Conservation (phyloP, 2,113 vertebrate species). For the Percina caprodes region DNA sequence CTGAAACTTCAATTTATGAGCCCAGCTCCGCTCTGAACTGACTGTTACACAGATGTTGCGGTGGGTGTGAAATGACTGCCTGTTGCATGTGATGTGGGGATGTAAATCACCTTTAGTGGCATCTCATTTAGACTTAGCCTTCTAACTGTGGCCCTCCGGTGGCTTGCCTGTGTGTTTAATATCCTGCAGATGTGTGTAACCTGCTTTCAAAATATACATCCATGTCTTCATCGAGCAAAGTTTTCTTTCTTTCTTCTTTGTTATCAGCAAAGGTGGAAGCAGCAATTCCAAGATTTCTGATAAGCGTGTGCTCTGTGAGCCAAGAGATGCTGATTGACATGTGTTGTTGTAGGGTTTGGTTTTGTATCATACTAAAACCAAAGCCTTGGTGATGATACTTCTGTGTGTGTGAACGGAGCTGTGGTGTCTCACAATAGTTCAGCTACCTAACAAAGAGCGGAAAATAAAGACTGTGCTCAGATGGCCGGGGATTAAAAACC, state of each 20-base stretch:
- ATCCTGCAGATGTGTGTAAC: slow-evolving; percentile 54
- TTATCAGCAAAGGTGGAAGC: too few relatives aligned
- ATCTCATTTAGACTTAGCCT: slow-evolving; percentile 38
- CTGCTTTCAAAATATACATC: slow-evolving; percentile 44
- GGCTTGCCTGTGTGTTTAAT: slow-evolving; percentile 34
- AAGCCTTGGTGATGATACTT: not conserved
- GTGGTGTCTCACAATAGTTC: not conserved
- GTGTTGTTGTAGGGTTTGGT: not conserved
- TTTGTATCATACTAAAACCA: not conserved
- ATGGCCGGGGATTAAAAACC: not conserved
- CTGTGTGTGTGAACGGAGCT: not conserved
- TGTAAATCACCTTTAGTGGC: slow-evolving; percentile 56
- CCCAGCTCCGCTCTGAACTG: slow-evolving; percentile 17
- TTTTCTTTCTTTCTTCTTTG: not conserved
- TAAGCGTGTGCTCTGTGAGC: not conserved
- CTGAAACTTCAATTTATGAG: slow-evolving; percentile 67
- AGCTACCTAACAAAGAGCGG: not conserved
- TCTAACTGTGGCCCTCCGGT: slow-evolving; percentile 19
- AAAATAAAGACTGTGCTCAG: not conserved
- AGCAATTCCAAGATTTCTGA: not conserved
- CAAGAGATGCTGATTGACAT: not conserved
- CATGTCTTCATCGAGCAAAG: slow-evolving; percentile 21
- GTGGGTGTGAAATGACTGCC: slow-evolving; percentile 52
- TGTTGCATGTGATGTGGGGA: slow-evolving; percentile 47
- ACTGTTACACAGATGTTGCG: slow-evolving; percentile 71